Base-by-base conservation (phyloP, 2,888 invertebrate species). In the Thera obeliscata region DNA sequence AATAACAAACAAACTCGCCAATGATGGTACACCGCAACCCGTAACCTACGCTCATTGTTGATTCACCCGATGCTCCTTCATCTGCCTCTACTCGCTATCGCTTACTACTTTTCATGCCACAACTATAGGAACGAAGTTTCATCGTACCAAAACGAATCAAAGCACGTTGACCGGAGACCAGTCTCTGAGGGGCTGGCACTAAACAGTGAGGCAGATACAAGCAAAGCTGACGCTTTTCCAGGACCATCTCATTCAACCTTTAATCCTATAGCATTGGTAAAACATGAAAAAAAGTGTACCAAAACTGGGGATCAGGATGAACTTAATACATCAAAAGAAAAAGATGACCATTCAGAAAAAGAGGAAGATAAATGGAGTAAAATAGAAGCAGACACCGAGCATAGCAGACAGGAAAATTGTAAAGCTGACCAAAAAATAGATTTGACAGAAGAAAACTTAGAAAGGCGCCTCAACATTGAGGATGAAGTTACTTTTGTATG, bases 401-500 rank as follows among this genome's bases (percentile, higher is more conserved):
- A 22, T 43, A 69, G 41, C 46, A 59, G 12, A 49, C 56, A 67
- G 22, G 55, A 36, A 38, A 68, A 54, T 69, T 74, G 49, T 9
- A 69, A 67, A 70, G 74, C 61, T 59, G 66, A 36, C 72, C 64
- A 43, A 63, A 73, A 69, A 36, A 64, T 76, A 58, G 77, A 80
- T 50, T 22, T 81, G 49, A 74, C 80, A 38, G 84, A 87, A 79
- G 85, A 86, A 72, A 78, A 81, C 70, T 81, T 93, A 54, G 92
- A 92, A 76, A 84, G 93, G 63, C 79, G 93, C 57, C 82, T 93
- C 6, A 85, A 82, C 73, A 93, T 93, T 78, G 93, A 93, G 78
- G 89, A 91, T 61, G 93, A 93, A 85, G 92, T 93, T 5, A 89
- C 86, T 65, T 92, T 93, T 87, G 93, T 93, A 80, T 86, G 93